phyloP scores from a whole-genome alignment of 2,888 invertebrate genomes.

The Nemapogon koenigi region DNA sequence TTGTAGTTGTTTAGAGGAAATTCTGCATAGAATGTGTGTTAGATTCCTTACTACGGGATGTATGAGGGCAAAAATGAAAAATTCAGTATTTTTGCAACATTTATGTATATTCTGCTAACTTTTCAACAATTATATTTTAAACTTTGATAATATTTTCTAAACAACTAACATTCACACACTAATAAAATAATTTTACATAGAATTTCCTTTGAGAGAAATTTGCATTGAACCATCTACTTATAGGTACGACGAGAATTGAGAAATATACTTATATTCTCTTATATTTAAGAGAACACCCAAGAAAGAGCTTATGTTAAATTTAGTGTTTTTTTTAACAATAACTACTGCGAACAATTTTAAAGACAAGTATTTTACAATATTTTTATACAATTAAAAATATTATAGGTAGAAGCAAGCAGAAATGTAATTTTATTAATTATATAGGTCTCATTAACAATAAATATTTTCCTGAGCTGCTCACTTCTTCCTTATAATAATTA shows the following conservation, averaged over 20 bases:
- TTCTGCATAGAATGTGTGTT: slow-evolving; percentile 3
- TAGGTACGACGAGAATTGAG: slow-evolving; percentile 2
- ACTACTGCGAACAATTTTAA: too few species aligned
- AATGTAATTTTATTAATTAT: too few species aligned
- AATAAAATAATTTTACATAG: slow-evolving; percentile 16
- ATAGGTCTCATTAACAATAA: background rate
- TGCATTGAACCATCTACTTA: slow-evolving; percentile 60
- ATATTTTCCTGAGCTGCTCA: slow-evolving; percentile 35
- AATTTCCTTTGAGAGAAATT: slow-evolving; percentile 54
- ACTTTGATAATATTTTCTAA: slow-evolving; percentile 25
- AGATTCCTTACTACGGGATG: slow-evolving; percentile 1
- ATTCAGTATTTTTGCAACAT: slow-evolving; percentile 52
- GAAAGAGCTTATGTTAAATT: slow-evolving; percentile 1
- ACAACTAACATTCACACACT: slow-evolving; percentile 14
- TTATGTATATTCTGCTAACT: slow-evolving; percentile 56
- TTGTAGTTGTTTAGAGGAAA: slow-evolving; percentile 2
- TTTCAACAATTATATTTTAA: slow-evolving; percentile 38
- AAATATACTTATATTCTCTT: too few species aligned
- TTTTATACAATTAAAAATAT: too few species aligned
- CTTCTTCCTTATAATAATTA: slow-evolving; percentile 45
- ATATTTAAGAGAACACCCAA: slow-evolving; percentile 6
- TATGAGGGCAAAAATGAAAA: slow-evolving; percentile 39
- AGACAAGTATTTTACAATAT: too few species aligned
- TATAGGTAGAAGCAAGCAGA: too few species aligned
- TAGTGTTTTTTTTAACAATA: slow-evolving; percentile 6